Evolutionary conservation across 2,113 vertebrate species (phyloP).

Genomic region (Ameiurus melas): DNA sequence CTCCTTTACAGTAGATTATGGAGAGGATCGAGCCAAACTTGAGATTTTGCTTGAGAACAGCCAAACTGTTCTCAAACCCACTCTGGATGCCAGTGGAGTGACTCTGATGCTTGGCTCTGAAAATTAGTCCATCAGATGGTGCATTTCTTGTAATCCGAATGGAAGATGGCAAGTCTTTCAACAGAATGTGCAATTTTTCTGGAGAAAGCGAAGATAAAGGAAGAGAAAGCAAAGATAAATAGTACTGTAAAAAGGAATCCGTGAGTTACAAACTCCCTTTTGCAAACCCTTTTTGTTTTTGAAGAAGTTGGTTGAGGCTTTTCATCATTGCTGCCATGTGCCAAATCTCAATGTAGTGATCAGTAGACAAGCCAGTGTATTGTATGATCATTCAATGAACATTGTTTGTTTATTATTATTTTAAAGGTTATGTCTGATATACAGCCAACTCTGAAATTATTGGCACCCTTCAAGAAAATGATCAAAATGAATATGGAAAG

Average conservation of each 20-base stretch:
- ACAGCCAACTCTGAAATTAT: not conserved
- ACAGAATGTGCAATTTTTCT: not conserved
- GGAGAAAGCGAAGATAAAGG: not conserved
- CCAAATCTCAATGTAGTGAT: not conserved
- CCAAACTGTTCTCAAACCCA: not conserved
- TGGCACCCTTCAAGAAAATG: not conserved
- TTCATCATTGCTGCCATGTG: not conserved
- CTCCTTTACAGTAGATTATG: conserved; percentile 12
- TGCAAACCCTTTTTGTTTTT: not conserved
- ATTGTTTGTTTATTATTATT: not conserved
- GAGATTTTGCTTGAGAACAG: conserved; percentile 30
- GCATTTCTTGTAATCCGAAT: not conserved
- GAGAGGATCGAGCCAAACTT: not conserved
- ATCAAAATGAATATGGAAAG: not conserved
- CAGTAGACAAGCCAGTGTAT: not conserved
- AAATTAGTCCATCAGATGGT: conserved; percentile 41
- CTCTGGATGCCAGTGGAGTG: conserved; percentile 8
- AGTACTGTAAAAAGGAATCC: not conserved
- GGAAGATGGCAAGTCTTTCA: not conserved
- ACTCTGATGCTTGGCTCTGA: conserved; percentile 25
- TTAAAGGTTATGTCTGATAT: not conserved
- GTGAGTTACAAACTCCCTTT: not conserved
- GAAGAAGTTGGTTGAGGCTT: not conserved
- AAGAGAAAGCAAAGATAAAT: not conserved
- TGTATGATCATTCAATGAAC: not conserved